Evolutionary conservation across 2,113 vertebrate genomes (phyloP).

Genomic region (Talpa occidentalis): DNA sequence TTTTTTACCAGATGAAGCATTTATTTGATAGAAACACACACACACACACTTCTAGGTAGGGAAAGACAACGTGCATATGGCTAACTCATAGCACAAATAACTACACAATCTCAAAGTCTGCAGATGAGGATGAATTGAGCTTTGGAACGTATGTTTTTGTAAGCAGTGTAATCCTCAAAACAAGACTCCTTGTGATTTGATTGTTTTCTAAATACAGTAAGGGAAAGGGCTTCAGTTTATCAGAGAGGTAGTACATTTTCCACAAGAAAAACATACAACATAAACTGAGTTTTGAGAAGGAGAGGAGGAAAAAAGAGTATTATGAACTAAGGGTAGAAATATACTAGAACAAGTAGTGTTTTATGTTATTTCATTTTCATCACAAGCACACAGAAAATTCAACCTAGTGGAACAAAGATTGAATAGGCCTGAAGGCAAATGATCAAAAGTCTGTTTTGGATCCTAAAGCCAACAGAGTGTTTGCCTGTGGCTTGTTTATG

Average conservation of each 20-base stretch:
- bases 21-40: not conserved
- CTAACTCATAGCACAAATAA: not conserved
- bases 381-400: not conserved
- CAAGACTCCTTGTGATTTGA: not conserved
- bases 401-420: slow-evolving; percentile 23
- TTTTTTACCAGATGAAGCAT: not conserved
- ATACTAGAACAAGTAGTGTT: not conserved
- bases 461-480: slow-evolving; percentile 28
- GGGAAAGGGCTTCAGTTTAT: not conserved
- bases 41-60: not conserved
- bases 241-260: not conserved
- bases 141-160: not conserved
- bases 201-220: not conserved
- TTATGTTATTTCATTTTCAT: slow-evolving; percentile 39
- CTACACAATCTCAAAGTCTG: not conserved
- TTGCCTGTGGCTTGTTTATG: slow-evolving; percentile 58
- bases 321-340: not conserved
- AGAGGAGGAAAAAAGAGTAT: not conserved
- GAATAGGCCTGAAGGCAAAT: not conserved
- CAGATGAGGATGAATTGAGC: not conserved
- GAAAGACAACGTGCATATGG: not conserved
- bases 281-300: not conserved
- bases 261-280: not conserved
- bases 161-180: not conserved
- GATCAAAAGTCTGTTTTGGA: slow-evolving; percentile 48